A percentile compares a stretch with the other conserved stretches of the same genome.
Conservation (phyloP, 2,797 vertebrate genomes). For the Psittacula derbiana region DNA sequence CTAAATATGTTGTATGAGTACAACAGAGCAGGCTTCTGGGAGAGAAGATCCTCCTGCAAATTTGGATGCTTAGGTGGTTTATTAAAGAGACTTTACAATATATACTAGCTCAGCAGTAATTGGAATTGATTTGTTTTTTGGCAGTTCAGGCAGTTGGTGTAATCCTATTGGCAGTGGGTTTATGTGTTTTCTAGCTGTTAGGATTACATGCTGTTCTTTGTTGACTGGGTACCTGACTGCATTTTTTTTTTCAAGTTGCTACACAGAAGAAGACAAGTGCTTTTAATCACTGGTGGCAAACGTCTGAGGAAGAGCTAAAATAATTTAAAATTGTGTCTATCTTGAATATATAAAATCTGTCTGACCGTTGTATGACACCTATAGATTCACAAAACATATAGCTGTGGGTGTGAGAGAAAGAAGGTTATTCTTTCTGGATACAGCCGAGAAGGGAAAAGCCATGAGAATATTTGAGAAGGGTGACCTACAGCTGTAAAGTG, state of each 20-base stretch:
- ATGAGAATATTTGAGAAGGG: neutral
- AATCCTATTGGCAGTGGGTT: neutral
- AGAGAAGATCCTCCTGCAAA: neutral
- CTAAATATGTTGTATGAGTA: neutral
- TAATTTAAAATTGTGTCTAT: neutral
- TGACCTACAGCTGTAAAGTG: neutral
- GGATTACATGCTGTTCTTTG: neutral
- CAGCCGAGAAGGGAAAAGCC: neutral
- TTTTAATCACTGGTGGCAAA: neutral
- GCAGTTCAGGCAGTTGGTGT: neutral
- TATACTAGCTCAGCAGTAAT: neutral
- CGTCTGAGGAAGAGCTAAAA: neutral
- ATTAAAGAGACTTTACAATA: neutral
- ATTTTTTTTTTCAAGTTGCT: neutral
- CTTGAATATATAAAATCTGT: neutral
- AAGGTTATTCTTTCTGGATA: neutral
- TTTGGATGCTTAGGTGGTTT: neutral
- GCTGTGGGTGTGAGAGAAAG: neutral
- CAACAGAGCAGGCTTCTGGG: neutral
- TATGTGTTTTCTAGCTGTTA: neutral
- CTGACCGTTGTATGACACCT: neutral
- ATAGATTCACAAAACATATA: fast-evolving
- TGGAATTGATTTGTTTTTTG: neutral
- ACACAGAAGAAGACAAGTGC: neutral
- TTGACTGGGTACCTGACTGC: neutral